These are phyloP conservation scores for Sphaerophoria rueppellii DNA, from an alignment of 2,888 invertebrate genomes.

Conservation along the genomic window DNA sequence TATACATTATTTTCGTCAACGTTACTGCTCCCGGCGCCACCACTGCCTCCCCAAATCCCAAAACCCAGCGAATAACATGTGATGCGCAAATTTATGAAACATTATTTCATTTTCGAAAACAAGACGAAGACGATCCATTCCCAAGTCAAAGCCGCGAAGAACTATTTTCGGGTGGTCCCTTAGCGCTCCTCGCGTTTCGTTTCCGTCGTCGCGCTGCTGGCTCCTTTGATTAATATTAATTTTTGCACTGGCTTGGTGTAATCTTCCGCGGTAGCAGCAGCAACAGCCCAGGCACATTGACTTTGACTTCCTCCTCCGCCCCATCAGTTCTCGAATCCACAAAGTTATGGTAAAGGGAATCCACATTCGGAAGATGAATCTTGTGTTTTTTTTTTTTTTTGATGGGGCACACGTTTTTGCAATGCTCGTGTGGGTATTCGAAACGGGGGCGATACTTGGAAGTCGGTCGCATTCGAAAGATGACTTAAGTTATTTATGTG, in stretches of 20 bases:
- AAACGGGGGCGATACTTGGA: neutral
- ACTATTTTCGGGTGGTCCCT: constrained; percentile 73
- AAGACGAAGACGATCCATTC: constrained; percentile 19
- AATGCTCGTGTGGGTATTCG: neutral
- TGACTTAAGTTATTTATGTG: constrained; percentile 63
- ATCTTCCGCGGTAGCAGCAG: constrained; percentile 66
- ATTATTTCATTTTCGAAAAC: constrained; percentile 61
- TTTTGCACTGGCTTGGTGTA: constrained; percentile 68
- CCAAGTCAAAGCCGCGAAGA: constrained; percentile 33
- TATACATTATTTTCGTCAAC: neutral
- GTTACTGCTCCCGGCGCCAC: no score
- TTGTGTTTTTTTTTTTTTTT: constrained; percentile 34
- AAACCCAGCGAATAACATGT: constrained; percentile 42
- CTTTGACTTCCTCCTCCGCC: constrained; percentile 66
- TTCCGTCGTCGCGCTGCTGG: constrained; percentile 5
- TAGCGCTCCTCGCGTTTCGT: constrained; percentile 10
- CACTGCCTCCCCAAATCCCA: no score
- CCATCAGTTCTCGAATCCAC: constrained; percentile 10
- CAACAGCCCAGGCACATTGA: constrained; percentile 40
- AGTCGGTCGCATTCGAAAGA: constrained; percentile 9
- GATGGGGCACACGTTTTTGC: constrained; percentile 18
- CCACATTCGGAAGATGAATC: constrained; percentile 62
- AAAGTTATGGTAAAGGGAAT: constrained; percentile 16
- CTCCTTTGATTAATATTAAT: constrained; percentile 73
- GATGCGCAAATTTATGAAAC: constrained; percentile 72